Base-by-base conservation (phyloP, 2,113 vertebrate genomes). In the Zosterops borbonicus region DNA sequence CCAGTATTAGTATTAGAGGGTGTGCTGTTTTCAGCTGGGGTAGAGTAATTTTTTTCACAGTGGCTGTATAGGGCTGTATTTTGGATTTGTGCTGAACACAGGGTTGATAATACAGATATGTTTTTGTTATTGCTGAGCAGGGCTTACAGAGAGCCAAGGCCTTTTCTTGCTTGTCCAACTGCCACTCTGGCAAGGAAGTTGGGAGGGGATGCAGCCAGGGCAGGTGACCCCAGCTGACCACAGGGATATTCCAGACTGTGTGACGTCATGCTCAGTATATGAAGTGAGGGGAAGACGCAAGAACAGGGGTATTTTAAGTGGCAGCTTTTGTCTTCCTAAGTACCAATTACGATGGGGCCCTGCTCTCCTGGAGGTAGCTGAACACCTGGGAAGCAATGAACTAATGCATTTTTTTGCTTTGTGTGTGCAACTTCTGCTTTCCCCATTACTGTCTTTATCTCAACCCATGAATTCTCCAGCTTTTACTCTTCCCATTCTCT, bases 331-430 rank as follows among this genome's bases (percentile, higher is more conserved):
- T 37, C 33, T 37, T 52, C 39, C 6, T 52, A 53, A 53, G 12
- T 15, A 60, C 27, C 14, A 1, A 0, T 37, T 42, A 60, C 0
- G 46, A 44, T 19, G 33, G 33, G 2, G 3, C 14, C 18, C 28
- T 39, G 46, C 63, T 60, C 22, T 60, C 55, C 55, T 53, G 27
- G 27, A 44, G 22, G 28, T 77, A 46, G 22, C 44, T 68, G 18
- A 62, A 62, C 63, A 68, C 23, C 39, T 19, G 27, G 47, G 33
- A 53, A 44, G 17, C 17, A 63, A 17, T 55, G 55, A 69, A 62
- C 19, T 37, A 69, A 20, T 16, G 39, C 28, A 28, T 46, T 69
- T 33, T 16, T 62, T n/a, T 69, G 47, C 12, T 44, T 60, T 46
- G 64, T 24, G 39, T 39, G 33, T 69, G 47, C 3, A 3, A 39